Base-by-base conservation (phyloP, 2,113 vertebrate species). In the Erinaceus europaeus region DNA sequence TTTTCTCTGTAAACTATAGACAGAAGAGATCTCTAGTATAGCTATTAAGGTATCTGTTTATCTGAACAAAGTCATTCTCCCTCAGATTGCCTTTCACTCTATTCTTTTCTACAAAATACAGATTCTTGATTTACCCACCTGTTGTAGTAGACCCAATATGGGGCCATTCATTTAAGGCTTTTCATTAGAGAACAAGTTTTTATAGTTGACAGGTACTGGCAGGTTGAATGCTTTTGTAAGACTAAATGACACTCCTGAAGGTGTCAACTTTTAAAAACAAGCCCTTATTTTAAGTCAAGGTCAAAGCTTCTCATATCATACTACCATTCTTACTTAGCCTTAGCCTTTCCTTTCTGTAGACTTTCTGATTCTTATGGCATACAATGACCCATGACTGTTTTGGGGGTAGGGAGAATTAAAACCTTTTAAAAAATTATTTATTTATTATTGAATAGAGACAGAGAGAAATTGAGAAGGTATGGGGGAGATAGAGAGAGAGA, bases 391-490 rank as follows among this genome's bases (percentile, higher is more conserved):
- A 25, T 36, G 32, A 53, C 40, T 81, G 8, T 64, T 3, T 73
- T 67, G 88, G 32, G n/a, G 4, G n/a, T n/a, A 91, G 6, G 57
- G 34, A 71, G 64, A 62, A 38, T 62, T n/a, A 81, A 92, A 89
- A 53, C 5, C 4, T 78, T 13, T 34, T 20, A n/a, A n/a, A n/a
- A n/a, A n/a, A n/a, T n/a, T n/a, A n/a, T n/a, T n/a, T n/a, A n/a
- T n/a, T n/a, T n/a, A n/a, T n/a, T n/a, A n/a, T n/a, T n/a, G n/a
- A n/a, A n/a, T n/a, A n/a, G n/a, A n/a, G n/a, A n/a, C n/a, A n/a
- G n/a, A n/a, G n/a, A n/a, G n/a, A n/a, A n/a, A n/a, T n/a, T n/a
- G n/a, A n/a, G n/a, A n/a, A n/a, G n/a, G n/a, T n/a, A n/a, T n/a
- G n/a, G n/a, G n/a, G n/a, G n/a, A n/a, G n/a, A n/a, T n/a, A n/a